A percentile compares a stretch with the other conserved stretches of the same genome.
These are phyloP conservation scores for Puntigrus tetrazona DNA, from an alignment of 2,113 vertebrate genomes.

Conservation along the genomic window DNA sequence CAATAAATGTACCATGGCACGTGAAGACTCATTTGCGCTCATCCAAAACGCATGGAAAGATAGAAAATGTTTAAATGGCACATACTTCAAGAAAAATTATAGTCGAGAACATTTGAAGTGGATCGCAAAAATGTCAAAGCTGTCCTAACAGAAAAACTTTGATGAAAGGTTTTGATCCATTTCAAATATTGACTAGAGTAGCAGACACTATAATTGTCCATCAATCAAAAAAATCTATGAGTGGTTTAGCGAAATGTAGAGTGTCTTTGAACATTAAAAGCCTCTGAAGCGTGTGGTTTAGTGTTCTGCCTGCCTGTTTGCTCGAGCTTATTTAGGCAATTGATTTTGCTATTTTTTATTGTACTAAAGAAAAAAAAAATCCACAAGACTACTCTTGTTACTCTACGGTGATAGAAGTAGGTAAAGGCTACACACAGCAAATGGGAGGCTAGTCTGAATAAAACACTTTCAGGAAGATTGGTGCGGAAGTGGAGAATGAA, in stretches of 20 bases:
- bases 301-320: background rate
- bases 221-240: background rate
- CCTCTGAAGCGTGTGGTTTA: background rate
- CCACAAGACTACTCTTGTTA: background rate
- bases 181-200: too few relatives aligned
- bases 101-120: too few relatives aligned
- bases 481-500: conserved; percentile 55
- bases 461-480: background rate
- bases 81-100: too few relatives aligned
- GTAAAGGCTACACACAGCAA: background rate
- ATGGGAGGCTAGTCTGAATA: conserved; percentile 4
- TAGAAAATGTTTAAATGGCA: background rate
- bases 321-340: background rate
- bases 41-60: background rate
- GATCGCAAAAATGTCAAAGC: too few relatives aligned
- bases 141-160: too few relatives aligned
- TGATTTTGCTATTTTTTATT: background rate
- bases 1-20: background rate
- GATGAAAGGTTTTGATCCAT: too few relatives aligned
- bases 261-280: background rate
- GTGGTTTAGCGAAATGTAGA: background rate
- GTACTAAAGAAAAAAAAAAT: background rate
- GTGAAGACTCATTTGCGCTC: background rate
- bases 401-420: background rate
- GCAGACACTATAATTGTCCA: background rate